These are phyloP conservation scores for Synergus itoensis DNA, from an alignment of 2,888 invertebrate genomes.

Conservation along the genomic window DNA sequence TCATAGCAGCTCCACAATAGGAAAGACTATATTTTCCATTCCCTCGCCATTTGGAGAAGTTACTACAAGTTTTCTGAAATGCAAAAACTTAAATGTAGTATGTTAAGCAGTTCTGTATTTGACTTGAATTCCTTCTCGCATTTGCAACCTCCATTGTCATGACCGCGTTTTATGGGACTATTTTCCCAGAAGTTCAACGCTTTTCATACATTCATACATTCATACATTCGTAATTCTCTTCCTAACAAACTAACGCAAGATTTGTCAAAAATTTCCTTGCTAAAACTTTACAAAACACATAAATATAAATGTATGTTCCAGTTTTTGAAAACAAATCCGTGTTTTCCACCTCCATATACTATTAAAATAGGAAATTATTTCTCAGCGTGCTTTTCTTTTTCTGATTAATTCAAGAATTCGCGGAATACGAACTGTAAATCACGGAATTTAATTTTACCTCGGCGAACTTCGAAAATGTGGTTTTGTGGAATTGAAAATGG, in stretches of 20 bases:
- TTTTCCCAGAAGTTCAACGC: slow-evolving; percentile 18
- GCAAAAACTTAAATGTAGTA: slow-evolving; percentile 15
- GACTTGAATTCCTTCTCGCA: neutral
- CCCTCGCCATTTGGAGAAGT: slow-evolving; percentile 19
- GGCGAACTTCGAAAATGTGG: neutral
- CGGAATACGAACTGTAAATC: neutral
- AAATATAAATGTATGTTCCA: no score
- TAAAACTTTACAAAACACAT: no score
- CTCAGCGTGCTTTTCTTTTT: no score
- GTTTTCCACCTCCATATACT: no score
- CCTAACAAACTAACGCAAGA: neutral
- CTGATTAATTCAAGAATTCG: neutral
- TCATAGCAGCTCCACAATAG: slow-evolving; percentile 14
- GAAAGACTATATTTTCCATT: slow-evolving; percentile 34
- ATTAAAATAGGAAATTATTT: no score
- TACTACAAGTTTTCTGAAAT: slow-evolving; percentile 39
- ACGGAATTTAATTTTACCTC: slow-evolving; percentile 22
- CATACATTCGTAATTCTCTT: neutral
- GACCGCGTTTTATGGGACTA: slow-evolving; percentile 2
- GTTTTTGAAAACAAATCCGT: no score
- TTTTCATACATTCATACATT: neutral
- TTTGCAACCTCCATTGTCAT: slow-evolving; percentile 30
- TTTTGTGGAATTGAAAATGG: slow-evolving; percentile 23
- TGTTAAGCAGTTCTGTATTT: neutral
- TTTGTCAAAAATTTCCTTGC: no score